Conservation (phyloP, 2,113 vertebrate genomes). For the Nansenia antarctica region DNA sequence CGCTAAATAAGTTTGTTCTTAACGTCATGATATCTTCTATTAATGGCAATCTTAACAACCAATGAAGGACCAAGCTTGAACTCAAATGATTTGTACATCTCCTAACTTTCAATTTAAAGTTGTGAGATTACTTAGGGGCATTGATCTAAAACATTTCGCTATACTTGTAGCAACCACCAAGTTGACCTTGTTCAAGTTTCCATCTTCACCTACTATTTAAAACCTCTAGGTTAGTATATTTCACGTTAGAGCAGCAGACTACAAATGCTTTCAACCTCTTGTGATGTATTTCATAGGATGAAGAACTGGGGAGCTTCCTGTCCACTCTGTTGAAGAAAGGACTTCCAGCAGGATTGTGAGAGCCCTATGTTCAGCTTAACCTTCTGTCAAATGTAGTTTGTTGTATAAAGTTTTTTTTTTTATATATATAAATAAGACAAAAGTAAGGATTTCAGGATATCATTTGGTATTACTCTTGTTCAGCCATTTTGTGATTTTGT, state of each 20-base stretch:
- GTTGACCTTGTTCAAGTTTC: background rate
- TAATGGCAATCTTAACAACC: too few species aligned
- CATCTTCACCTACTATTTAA: background rate
- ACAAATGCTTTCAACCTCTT: background rate
- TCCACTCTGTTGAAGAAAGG: constrained; percentile 91
- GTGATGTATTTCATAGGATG: constrained; percentile 78
- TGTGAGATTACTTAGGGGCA: too few species aligned
- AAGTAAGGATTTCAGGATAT: background rate
- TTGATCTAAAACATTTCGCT: background rate
- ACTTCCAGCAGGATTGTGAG: constrained; percentile 76
- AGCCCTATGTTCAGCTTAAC: background rate
- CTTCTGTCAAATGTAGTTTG: constrained; percentile 17
- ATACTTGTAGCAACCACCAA: background rate
- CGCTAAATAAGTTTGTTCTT: too few species aligned
- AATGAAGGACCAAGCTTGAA: too few species aligned
- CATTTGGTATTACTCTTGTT: background rate
- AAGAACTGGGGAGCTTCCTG: constrained; percentile 94
- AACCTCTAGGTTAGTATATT: background rate
- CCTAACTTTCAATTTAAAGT: too few species aligned
- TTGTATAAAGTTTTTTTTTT: constrained; percentile 33
- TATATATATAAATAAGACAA: background rate
- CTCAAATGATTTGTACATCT: too few species aligned
- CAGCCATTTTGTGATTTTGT: too few species aligned
- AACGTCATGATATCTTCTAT: too few species aligned
- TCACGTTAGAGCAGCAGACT: background rate